Percentiles rank a stretch among this genome's conserved stretches.
Evolutionary conservation across 2,888 invertebrate genomes (phyloP).

Genomic region (Hydropsyche betteni): DNA sequence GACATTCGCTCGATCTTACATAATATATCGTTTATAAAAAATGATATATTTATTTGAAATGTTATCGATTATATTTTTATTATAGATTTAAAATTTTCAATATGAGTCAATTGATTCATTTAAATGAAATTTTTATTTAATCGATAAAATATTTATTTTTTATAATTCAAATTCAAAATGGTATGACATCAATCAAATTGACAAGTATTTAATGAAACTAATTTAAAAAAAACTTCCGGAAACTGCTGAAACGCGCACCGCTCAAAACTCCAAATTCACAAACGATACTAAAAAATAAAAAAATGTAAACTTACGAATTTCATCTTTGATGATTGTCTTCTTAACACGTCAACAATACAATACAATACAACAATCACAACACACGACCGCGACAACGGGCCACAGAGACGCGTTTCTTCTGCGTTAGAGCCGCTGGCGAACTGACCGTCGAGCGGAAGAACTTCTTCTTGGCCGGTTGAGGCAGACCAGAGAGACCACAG

Average conservation of each 20-base stretch:
- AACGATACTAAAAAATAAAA: background rate
- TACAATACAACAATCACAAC: slow-evolving; percentile 17
- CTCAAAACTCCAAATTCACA: background rate
- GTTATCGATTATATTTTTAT: background rate
- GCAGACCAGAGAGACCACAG: background rate
- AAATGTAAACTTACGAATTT: slow-evolving; percentile 47
- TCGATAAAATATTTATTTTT: too few relatives aligned
- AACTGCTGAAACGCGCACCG: too few relatives aligned
- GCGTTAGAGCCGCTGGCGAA: slow-evolving; percentile 35
- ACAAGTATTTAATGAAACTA: too few relatives aligned
- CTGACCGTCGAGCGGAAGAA: slow-evolving; percentile 35
- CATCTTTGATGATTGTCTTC: slow-evolving; percentile 35
- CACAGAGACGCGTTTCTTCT: slow-evolving; percentile 11
- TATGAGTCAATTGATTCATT: too few relatives aligned
- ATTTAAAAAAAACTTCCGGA: too few relatives aligned
- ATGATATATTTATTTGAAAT: background rate
- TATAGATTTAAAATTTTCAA: too few relatives aligned
- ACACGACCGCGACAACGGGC: slow-evolving; percentile 34
- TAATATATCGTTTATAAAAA: background rate
- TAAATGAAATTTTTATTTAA: too few relatives aligned
- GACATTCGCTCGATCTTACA: background rate
- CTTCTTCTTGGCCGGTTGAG: slow-evolving; percentile 15
- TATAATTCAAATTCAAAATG: too few relatives aligned
- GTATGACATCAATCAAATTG: too few relatives aligned
- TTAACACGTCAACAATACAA: background rate